A percentile compares a stretch with the other conserved stretches of the same genome.
phyloP scores from a whole-genome alignment of 35 echinoderm and acorn worm species.

The Anneissia japonica region DNA sequence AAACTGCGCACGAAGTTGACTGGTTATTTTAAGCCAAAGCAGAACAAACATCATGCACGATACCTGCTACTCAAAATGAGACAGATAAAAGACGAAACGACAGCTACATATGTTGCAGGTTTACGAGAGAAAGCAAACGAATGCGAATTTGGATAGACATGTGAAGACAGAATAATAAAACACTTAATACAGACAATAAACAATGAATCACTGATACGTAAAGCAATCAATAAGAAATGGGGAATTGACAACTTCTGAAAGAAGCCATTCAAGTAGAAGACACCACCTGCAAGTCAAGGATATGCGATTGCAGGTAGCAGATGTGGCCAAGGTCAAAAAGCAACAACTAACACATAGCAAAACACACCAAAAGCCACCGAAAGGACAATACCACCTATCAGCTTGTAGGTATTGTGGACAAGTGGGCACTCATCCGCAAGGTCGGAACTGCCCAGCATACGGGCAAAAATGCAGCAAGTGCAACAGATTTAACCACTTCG shows the following conservation, averaged over 20 bases:
- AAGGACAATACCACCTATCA: no score
- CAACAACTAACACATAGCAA: no score
- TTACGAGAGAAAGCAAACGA: constrained; percentile 45
- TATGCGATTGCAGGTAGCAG: constrained; percentile 12
- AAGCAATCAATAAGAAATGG: constrained; percentile 39
- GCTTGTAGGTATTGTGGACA: no score
- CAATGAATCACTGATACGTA: constrained; percentile 9
- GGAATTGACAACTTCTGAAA: constrained; percentile 22
- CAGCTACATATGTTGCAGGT: constrained; percentile 33
- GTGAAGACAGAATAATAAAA: constrained; percentile 51
- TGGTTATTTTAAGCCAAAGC: constrained; percentile 41
- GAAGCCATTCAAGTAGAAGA: constrained; percentile 37
- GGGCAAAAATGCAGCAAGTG: no score
- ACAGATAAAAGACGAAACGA: constrained; percentile 25
- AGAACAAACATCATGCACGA: constrained; percentile 44
- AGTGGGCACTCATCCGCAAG: no score
- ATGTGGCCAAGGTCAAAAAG: no score
- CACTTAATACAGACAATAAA: constrained; percentile 34
- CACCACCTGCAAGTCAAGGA: no score
- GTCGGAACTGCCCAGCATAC: no score
- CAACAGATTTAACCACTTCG: no score
- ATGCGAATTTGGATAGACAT: constrained; percentile 37
- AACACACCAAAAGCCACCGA: no score
- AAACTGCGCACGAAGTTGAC: constrained; percentile 41
- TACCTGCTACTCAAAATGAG: constrained; percentile 36